phyloP scores from a whole-genome alignment of 2,888 invertebrate genomes.

The Ochropleura plecta region DNA sequence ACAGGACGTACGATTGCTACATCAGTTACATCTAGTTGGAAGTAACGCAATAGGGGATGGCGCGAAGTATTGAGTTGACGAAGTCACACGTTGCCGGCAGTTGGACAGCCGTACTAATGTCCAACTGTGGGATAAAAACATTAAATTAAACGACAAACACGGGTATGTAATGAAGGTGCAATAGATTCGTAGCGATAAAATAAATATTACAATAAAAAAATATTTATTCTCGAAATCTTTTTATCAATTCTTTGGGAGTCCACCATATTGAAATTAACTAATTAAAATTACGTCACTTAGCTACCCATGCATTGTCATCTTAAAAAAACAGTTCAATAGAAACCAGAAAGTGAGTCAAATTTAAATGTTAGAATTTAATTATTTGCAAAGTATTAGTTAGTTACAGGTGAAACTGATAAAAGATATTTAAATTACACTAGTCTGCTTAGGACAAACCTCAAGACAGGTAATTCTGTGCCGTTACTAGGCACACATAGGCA shows the following conservation, averaged over 20 bases:
- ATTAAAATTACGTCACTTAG: no score
- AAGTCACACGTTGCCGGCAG: constrained; percentile 80
- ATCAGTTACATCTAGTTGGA: constrained; percentile 70
- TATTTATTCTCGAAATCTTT: no score
- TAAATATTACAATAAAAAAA: no score
- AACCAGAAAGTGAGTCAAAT: no score
- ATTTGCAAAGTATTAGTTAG: no score
- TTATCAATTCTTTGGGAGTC: no score
- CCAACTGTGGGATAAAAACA: constrained; percentile 76
- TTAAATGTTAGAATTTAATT: no score
- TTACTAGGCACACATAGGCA: neutral
- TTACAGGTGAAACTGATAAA: no score
- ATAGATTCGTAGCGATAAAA: neutral
- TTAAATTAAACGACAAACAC: neutral
- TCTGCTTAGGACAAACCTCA: neutral
- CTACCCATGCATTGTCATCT: no score
- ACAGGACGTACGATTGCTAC: constrained; percentile 58
- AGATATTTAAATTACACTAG: neutral
- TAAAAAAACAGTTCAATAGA: no score
- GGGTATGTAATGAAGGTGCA: neutral
- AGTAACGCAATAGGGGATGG: constrained; percentile 85
- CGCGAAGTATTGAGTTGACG: constrained; percentile 84
- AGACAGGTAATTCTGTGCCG: neutral
- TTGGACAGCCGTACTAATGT: constrained; percentile 75
- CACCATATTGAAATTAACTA: no score